Evolutionary conservation across 2,888 invertebrate species (phyloP).

Genomic region (Andrena bicolor): DNA sequence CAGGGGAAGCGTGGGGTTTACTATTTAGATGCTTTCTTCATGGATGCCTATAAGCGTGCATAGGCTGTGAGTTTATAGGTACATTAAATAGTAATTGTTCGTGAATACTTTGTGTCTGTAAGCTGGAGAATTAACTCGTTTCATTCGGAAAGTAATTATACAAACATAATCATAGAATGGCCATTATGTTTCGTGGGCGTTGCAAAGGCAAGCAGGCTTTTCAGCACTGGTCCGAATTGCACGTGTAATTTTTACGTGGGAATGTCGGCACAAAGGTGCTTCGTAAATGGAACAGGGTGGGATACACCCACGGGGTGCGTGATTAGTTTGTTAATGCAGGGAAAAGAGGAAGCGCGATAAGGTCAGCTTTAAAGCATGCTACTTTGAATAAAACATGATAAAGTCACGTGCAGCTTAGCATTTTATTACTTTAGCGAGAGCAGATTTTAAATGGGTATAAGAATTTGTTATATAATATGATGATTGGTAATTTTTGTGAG

Average conservation of each 20-base stretch:
- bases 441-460: too few species aligned
- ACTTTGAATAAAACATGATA: too few species aligned
- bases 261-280: constrained; percentile 14
- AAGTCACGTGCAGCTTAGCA: neutral
- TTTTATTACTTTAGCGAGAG: neutral
- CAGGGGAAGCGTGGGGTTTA: too few species aligned
- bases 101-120: too few species aligned
- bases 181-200: neutral
- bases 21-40: too few species aligned
- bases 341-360: neutral
- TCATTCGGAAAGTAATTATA: too few species aligned
- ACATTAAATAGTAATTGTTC: too few species aligned
- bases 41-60: too few species aligned
- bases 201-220: neutral
- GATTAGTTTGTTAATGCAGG: constrained; percentile 30
- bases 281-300: constrained; percentile 33
- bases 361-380: constrained; percentile 1
- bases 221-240: neutral
- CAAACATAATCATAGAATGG: too few species aligned
- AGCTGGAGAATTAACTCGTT: too few species aligned
- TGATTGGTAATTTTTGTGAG: neutral
- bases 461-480: too few species aligned
- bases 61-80: too few species aligned
- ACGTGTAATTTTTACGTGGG: constrained; percentile 18
- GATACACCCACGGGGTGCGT: constrained; percentile 17